A percentile compares a stretch with the other conserved stretches of the same genome.
phyloP scores from a whole-genome alignment of 2,888 invertebrate species.

The Conchocele bisecta region DNA sequence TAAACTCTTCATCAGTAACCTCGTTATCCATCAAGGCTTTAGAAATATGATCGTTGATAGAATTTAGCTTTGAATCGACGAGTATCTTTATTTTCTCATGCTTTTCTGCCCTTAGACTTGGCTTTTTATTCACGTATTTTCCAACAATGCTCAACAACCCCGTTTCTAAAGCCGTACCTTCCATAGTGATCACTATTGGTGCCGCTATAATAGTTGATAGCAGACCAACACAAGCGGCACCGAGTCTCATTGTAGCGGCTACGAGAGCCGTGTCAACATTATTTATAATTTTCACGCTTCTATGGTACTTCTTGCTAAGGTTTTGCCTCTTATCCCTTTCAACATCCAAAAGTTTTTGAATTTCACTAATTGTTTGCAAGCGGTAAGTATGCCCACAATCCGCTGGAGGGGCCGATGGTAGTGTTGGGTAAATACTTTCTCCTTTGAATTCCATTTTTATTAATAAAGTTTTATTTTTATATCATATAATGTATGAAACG shows the following conservation, averaged over 20 bases:
- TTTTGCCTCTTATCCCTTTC: constrained; percentile 15
- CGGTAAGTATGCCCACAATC: constrained; percentile 2
- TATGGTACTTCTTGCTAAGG: constrained; percentile 7
- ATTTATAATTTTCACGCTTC: constrained; percentile 3
- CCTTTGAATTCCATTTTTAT: constrained; percentile 3
- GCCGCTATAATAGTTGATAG: constrained; percentile 3
- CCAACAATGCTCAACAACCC: too few relatives aligned
- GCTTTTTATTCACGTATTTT: too few relatives aligned
- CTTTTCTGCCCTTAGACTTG: too few relatives aligned
- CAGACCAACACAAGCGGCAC: constrained; percentile 3
- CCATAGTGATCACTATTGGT: neutral
- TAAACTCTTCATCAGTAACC: too few relatives aligned
- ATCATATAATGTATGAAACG: neutral
- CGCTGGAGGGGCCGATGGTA: constrained; percentile 16
- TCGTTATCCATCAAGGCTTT: too few relatives aligned
- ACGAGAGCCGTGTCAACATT: neutral
- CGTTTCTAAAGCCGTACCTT: neutral
- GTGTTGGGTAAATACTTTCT: constrained; percentile 8
- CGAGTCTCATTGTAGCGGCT: neutral
- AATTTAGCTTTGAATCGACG: too few relatives aligned
- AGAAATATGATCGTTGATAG: too few relatives aligned
- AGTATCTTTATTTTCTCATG: too few relatives aligned
- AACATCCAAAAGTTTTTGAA: constrained; percentile 6
- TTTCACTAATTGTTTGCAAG: constrained; percentile 15
- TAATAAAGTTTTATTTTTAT: neutral